phyloP scores from a whole-genome alignment of 2,888 invertebrate species.

The Synergus itoensis region DNA sequence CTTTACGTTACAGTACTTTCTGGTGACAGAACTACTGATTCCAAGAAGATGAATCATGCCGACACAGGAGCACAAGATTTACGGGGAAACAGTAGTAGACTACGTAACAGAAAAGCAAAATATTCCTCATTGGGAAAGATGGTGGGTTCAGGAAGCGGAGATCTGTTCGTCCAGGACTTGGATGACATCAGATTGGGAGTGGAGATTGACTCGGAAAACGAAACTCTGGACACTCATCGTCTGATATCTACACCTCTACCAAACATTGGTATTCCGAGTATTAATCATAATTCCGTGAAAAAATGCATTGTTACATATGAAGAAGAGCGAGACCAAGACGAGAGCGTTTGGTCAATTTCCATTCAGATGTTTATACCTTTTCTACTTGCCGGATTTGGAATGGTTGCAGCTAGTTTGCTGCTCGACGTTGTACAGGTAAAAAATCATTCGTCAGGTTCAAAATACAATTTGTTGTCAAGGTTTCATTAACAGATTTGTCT shows the following conservation, averaged over 20 bases:
- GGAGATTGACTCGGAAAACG: conserved; percentile 69
- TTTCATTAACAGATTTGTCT: neutral
- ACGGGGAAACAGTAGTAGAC: conserved; percentile 56
- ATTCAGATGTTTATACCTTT: conserved; percentile 92
- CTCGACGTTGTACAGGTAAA: conserved; percentile 88
- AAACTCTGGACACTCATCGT: conserved; percentile 64
- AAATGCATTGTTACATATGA: conserved; percentile 41
- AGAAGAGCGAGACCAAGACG: conserved; percentile 69
- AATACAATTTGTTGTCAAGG: neutral
- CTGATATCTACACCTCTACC: conserved; percentile 63
- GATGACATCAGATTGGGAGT: conserved; percentile 67
- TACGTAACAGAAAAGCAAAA: conserved; percentile 67
- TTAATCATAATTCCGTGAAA: conserved; percentile 51
- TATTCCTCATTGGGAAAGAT: conserved; percentile 61
- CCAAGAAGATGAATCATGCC: conserved; percentile 70
- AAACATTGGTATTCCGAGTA: conserved; percentile 51
- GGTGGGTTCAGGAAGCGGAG: conserved; percentile 72
- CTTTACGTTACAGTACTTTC: conserved; percentile 58
- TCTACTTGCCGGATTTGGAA: conserved; percentile 92
- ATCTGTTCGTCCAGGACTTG: conserved; percentile 66
- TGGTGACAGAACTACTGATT: conserved; percentile 57
- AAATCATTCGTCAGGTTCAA: neutral
- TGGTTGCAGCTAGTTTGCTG: conserved; percentile 93
- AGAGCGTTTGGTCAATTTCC: conserved; percentile 84
- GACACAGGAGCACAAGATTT: conserved; percentile 58